These are phyloP conservation scores for Drosophila nebulosa DNA, from an alignment of 1,140 invertebrate genomes.

Conservation along the genomic window DNA sequence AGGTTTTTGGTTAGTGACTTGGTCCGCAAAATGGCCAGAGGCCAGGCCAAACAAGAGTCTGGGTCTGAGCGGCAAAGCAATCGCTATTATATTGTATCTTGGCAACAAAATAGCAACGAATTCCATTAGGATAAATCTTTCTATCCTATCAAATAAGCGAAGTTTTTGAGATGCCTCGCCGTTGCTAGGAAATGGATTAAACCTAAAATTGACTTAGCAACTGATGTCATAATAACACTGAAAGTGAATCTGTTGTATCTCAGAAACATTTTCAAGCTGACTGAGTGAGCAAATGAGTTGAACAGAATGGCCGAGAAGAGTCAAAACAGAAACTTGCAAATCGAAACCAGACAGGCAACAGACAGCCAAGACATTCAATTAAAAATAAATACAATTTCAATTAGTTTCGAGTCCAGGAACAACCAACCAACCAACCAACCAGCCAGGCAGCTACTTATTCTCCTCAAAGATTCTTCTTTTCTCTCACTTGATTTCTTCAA, in stretches of 20 bases:
- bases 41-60: not conserved
- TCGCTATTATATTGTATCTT: not conserved
- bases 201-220: not conserved
- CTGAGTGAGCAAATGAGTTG: conserved; percentile 19
- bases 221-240: not conserved
- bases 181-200: not conserved
- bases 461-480: no score
- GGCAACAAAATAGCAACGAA: no score
- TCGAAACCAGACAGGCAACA: conserved; percentile 14
- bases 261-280: not conserved
- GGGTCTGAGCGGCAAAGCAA: not conserved
- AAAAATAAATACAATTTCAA: conserved; percentile 55
- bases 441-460: not conserved
- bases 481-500: not conserved
- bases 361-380: conserved; percentile 48
- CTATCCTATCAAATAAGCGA: no score
- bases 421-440: conserved; percentile 6
- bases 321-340: conserved; percentile 20
- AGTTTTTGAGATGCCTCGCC: no score
- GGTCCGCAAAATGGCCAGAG: not conserved
- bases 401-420: conserved; percentile 27
- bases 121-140: no score
- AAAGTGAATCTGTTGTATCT: conserved; percentile 1
- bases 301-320: conserved; percentile 11
- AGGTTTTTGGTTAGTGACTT: not conserved